Evolutionary conservation across 2,113 vertebrate species (phyloP), one percentile per base, ranked within the genome.

Genomic region (Gobio gobio): DNA sequence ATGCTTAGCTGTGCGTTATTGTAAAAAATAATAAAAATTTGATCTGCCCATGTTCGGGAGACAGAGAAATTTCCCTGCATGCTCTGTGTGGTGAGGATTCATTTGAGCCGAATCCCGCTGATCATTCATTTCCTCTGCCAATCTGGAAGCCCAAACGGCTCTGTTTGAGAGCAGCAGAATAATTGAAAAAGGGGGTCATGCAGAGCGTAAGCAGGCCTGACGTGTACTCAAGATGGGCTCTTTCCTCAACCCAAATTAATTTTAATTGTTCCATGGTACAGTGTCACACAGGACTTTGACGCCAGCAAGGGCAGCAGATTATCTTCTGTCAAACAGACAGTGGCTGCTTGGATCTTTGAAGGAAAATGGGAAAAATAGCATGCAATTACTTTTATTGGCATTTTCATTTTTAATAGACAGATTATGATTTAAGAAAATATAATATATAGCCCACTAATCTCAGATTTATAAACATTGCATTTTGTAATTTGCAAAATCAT

Each of bases 141-240:
- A 89, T 93, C 91, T 92, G 58, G 33, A 87, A 82, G 75, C 47
- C 83, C 47, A 86, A 87, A 86, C 63, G 54, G 24, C 76, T 78
- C 76, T 20, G 76, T 78, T 78, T 78, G 78, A 86, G 84, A 79
- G 74, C 82, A 88, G 84, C 77, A 89, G 88, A 86, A 85, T 88
- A 81, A 91, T 86, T 86, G 74, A 54, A 89, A 89, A 88, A 88
- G 83, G 85, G 87, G 74, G 63, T 90, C 90, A 91, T 87, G 91
- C 91, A 90, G 84, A 90, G 87, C 90, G 89, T 91, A 91, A 91
- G 87, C 75, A 90, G 87, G 76, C 88, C 90, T 90, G 90, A 90
- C 85, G 78, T 63, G 75, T 81, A 64, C 87, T 83, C 58, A 87
- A 66, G 85, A 90, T 91, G 59, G 74, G 54, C 89, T 86, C 88